Evolutionary conservation across 2,888 invertebrate genomes (phyloP).

Genomic region (Eurois occulta): DNA sequence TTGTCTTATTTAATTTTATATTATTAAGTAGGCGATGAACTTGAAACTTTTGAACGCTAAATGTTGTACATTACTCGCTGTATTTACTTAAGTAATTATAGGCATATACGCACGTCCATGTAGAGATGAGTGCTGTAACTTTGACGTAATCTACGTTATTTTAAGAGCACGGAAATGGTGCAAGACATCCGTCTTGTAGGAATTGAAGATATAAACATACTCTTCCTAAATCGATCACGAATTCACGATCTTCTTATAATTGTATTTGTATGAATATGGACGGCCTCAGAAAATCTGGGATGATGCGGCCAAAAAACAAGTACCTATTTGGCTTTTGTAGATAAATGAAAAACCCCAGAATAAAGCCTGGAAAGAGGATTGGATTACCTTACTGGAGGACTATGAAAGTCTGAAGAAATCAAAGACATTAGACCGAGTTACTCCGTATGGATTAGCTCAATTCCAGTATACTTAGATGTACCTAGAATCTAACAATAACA

Average conservation of each 20-base stretch:
- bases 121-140: constrained; percentile 37
- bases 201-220: constrained; percentile 2
- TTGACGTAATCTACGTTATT: constrained; percentile 46
- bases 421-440: too few species aligned
- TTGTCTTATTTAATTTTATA: constrained; percentile 62
- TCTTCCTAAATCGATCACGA: constrained; percentile 4
- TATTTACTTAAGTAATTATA: constrained; percentile 56
- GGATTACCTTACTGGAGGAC: background rate
- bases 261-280: background rate
- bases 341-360: background rate
- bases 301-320: background rate
- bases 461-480: background rate
- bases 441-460: background rate
- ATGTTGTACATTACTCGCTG: constrained; percentile 38
- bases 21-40: constrained; percentile 65
- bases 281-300: too few species aligned
- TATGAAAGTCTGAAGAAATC: background rate
- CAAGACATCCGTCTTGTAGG: constrained; percentile 8
- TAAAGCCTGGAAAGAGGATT: background rate
- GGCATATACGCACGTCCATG: constrained; percentile 34
- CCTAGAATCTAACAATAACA: background rate
- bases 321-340: background rate
- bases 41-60: constrained; percentile 55
- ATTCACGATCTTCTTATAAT: background rate
- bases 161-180: constrained; percentile 35